phyloP scores from a whole-genome alignment of 1,140 invertebrate species.

The Euwallacea fornicatus region DNA sequence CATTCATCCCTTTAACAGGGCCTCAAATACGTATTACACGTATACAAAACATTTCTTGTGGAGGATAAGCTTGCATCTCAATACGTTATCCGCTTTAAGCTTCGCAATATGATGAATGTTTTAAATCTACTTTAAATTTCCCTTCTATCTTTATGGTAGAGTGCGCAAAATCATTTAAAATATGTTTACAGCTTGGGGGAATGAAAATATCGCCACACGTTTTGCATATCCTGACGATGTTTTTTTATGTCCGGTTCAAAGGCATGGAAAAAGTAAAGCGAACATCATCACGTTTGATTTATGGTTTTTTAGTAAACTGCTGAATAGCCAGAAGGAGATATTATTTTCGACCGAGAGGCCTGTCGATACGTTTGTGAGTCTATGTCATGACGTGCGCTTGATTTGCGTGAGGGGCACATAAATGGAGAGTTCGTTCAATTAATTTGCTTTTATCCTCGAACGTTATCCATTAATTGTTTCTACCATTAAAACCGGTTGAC shows the following conservation, averaged over 20 bases:
- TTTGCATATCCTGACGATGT: conserved; percentile 12
- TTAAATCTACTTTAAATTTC: conserved; percentile 20
- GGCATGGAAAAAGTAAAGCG: neutral
- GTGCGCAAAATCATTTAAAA: conserved; percentile 15
- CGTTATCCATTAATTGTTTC: no score
- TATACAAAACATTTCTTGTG: neutral
- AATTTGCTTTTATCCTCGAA: no score
- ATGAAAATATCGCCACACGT: conserved; percentile 5
- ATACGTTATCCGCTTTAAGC: conserved; percentile 7
- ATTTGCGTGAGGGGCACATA: neutral
- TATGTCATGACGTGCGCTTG: neutral
- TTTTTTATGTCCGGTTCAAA: conserved; percentile 3
- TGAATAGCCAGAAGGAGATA: neutral
- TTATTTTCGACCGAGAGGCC: neutral
- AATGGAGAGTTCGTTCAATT: no score
- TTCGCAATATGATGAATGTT: conserved; percentile 10
- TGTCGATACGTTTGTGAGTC: neutral
- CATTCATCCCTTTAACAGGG: no score
- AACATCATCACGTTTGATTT: conserved; percentile 16
- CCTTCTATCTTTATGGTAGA: conserved; percentile 16
- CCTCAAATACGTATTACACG: no score
- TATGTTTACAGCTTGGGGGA: neutral
- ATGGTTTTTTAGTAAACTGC: conserved; percentile 9
- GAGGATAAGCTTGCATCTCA: neutral
- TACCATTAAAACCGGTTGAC: no score